Evolutionary conservation across 1,140 invertebrate species (phyloP), one percentile per base, ranked within the genome.

Genomic region (Ceratina australensis): DNA sequence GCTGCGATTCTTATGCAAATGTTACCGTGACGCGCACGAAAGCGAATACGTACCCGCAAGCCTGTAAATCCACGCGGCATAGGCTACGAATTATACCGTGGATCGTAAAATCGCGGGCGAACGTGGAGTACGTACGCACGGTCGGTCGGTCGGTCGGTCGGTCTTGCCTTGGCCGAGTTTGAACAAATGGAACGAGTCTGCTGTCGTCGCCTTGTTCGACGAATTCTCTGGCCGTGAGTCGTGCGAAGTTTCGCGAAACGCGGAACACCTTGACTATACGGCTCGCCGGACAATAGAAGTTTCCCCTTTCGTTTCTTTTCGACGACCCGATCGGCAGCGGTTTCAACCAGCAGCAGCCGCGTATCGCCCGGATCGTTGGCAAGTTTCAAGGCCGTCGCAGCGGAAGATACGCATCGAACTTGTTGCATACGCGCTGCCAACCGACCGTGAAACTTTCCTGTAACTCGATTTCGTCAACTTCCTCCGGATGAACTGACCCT

Each of bases 161-260:
- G 69, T 66, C 74, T 76, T 78, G 71, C 84, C 84, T 86, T 86
- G 84, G 78, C 84, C 84, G 83, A 85, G 77, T 86, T 84, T 68
- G 67, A 72, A 77, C 71, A 81, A 82, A 82, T 80, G 61, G 78
- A 77, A 80, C 64, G 66, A 42, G 33, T 10, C 54, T n/a, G n/a
- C n/a, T n/a, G n/a, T n/a, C n/a, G n/a, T n/a, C n/a, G n/a, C n/a
- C n/a, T n/a, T n/a, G n/a, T n/a, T n/a, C 24, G 56, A 49, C 59
- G 66, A 67, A 20, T 49, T 59, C 22, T 26, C 15, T 8, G 59
- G 16, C 57, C 1, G 33, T 42, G 33, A 42, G 33, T 42, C 33
- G 28, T n/a, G 61, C 1, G 56, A 20, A 49, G 24, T 72, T 72
- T 72, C 26, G 52, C n/a, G 42, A 59, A 33, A 73, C 69, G 5